Base-by-base conservation (phyloP, 2,113 vertebrate species). In the Atherinomorus stipes region DNA sequence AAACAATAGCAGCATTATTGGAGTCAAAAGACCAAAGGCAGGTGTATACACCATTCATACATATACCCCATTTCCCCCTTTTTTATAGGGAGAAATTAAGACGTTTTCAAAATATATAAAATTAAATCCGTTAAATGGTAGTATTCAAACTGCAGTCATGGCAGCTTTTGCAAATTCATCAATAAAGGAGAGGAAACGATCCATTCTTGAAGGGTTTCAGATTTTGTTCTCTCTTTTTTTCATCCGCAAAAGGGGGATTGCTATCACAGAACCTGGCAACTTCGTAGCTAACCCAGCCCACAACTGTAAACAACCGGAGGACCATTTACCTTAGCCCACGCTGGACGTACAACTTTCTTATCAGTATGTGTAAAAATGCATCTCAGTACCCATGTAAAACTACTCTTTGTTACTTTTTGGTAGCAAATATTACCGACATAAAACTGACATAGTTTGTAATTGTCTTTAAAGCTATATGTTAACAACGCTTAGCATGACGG, bases 231-330 rank as follows among this genome's bases (percentile, higher is more conserved):
- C 23, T n/a, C n/a, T n/a, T 1, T 28, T 34, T 11, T 11, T 3
- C 11, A 19, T 19, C 38, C 23, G 1, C 34, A 49, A 37, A 40
- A 65, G 70, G 57, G 31, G 87, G 78, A 59, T 74, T 34, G 1
- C 16, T 34, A n/a, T 37, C 4, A 3, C 3, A 19, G 6, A 26
- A 89, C 31, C 77, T 89, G 87, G 87, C 87, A 88, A 86, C 87
- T 61, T 50, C 37, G 19, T 4, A n/a, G 67, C 73, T 65, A 63
- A 51, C 10, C 3, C 70, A 45, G n/a, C 42, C 34, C 54, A 3
- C 56, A 47, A 61, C 80, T 80, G n/a, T 65, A 84, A 85, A 82
- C 83, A 83, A 74, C 28, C 58, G 67, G 50, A 80, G 72, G 75
- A 38, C 3, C 50, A 8, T 28, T 19, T 22, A 44, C 10, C 58